Evolutionary conservation across 2,888 invertebrate species (phyloP).

Genomic region (Dexiosoma caninum): DNA sequence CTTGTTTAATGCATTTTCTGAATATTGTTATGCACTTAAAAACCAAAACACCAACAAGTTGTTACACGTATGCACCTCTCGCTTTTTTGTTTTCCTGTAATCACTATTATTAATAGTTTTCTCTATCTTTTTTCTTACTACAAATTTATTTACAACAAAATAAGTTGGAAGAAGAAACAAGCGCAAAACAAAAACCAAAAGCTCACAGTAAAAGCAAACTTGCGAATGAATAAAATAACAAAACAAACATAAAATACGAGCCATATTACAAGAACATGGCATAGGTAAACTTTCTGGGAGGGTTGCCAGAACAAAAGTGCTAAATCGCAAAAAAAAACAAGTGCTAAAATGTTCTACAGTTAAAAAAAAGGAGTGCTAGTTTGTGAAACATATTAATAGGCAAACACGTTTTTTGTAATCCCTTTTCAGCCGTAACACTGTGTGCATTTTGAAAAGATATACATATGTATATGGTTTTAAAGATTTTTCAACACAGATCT

Average conservation of each 20-base stretch:
- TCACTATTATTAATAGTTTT: neutral
- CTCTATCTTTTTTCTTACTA: neutral
- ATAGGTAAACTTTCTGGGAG: no score
- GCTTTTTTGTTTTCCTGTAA: neutral
- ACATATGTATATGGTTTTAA: no score
- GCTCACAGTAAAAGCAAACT: slow-evolving; percentile 35
- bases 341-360: no score
- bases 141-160: slow-evolving; percentile 23
- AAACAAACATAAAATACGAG: slow-evolving; percentile 5
- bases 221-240: slow-evolving; percentile 26
- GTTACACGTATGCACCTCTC: neutral
- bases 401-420: no score
- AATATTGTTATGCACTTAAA: neutral
- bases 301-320: no score
- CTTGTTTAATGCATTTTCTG: neutral
- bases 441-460: no score
- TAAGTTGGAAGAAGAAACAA: neutral
- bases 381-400: no score
- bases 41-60: neutral
- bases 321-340: no score
- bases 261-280: no score
- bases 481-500: no score
- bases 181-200: slow-evolving; percentile 27
- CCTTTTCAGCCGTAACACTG: no score
- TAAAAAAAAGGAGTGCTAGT: no score